Evolutionary conservation across 2,797 vertebrate genomes (phyloP), one percentile per base, ranked within the genome.

Genomic region (Danio jaintianensis): DNA sequence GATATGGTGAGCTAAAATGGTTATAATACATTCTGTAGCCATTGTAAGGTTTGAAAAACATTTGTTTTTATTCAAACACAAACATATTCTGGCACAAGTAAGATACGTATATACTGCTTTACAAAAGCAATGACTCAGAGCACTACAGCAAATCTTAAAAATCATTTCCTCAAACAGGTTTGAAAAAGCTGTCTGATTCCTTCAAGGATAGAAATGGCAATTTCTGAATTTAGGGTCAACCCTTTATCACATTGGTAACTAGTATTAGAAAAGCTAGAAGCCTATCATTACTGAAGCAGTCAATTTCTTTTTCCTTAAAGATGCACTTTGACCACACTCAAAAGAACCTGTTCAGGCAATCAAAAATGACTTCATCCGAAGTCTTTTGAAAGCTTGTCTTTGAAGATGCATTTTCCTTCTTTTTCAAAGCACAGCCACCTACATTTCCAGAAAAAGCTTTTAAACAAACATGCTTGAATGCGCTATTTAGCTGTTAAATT

Each of bases 141-240:
- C 7, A 7, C 38, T 45, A n/a, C 62, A 68, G 43, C 9, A 38
- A 55, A 5, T 40, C 12, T 50, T 20, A 6, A 59, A 78, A 59
- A 48, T 20, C 0, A 48, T 69, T 68, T 69, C 29, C 43, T 7
- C 1, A 43, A 69, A 59, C 29, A 40, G 43, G 29, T 59, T 59
- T 59, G 12, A 78, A 36, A 13, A 38, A 67, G 52, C 52, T 6
- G 53, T 38, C 52, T 62, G 56, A 69, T 62, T 79, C 45, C 52
- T 79, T 71, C 9, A 36, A 13, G 50, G 36, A 53, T 5, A 22
- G 48, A 79, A 63, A 71, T n/a, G 47, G 45, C 78, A 0, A 59
- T 70, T 70, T 79, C 45, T 79, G 67, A 79, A 71, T 71, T 53
- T 15, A 71, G 55, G 68, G 68, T 79, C 38, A 63, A 63, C 10